Conservation (phyloP, 2,113 vertebrate genomes). For the Sebastes fasciatus region DNA sequence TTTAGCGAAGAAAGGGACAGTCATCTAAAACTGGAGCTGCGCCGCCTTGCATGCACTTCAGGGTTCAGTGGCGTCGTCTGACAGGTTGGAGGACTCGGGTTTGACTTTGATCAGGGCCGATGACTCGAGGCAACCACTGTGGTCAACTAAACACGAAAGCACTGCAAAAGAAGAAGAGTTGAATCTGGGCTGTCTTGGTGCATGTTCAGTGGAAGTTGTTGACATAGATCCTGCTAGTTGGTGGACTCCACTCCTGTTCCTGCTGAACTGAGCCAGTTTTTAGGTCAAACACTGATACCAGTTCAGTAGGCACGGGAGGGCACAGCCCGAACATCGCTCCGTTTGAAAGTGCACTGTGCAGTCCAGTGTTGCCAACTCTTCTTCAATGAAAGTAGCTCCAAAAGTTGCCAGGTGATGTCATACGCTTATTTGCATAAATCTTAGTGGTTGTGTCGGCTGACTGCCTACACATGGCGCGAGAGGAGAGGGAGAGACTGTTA, state of each 20-base stretch:
- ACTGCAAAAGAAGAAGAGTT: neutral
- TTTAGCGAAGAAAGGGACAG: constrained; percentile 20
- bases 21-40: constrained; percentile 15
- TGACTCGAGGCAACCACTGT: constrained; percentile 15
- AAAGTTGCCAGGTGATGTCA: too few relatives aligned
- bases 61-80: constrained; percentile 30
- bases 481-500: too few relatives aligned
- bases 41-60: constrained; percentile 24
- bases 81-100: constrained; percentile 29
- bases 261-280: constrained; percentile 91
- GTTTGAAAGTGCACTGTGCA: neutral
- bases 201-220: constrained; percentile 23
- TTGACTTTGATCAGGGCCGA: constrained; percentile 55
- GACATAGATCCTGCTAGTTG: constrained; percentile 9
- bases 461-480: too few relatives aligned
- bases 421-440: too few relatives aligned
- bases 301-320: constrained; percentile 89
- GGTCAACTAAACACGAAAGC: neutral
- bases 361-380: neutral
- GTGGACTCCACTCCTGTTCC: constrained; percentile 87
- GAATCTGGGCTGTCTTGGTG: neutral
- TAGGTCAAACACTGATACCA: constrained; percentile 86
- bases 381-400: too few relatives aligned
- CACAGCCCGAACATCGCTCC: constrained; percentile 62
- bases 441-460: too few relatives aligned